Conservation (phyloP, 2,113 vertebrate genomes). For the Ceyx melanurus region DNA sequence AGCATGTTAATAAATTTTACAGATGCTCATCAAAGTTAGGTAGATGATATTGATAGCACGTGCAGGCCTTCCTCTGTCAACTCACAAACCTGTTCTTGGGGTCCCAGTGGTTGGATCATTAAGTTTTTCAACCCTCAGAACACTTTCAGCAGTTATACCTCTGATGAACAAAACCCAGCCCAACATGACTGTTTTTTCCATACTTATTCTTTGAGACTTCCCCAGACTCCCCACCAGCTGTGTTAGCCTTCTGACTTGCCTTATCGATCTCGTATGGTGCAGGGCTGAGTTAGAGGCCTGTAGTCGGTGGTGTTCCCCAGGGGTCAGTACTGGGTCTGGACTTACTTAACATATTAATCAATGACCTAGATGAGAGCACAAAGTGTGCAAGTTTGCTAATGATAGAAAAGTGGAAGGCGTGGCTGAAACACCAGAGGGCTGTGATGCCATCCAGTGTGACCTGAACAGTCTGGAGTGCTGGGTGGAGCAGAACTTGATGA, state of each 20-base stretch:
- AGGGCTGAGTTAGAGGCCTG: too few relatives aligned
- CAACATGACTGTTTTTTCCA: neutral
- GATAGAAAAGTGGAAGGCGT: too few relatives aligned
- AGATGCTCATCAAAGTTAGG: neutral
- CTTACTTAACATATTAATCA: too few relatives aligned
- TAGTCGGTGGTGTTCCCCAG: too few relatives aligned
- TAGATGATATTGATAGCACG: neutral
- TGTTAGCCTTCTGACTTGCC: rapidly evolving
- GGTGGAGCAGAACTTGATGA: too few relatives aligned
- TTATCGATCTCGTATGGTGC: neutral
- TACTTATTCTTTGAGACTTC: neutral
- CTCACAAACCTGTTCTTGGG: neutral
- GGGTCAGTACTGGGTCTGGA: too few relatives aligned
- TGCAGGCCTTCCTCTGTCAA: neutral
- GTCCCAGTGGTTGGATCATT: neutral
- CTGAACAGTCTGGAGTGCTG: too few relatives aligned
- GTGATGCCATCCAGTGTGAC: too few relatives aligned
- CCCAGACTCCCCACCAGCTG: neutral
- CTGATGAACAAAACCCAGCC: neutral
- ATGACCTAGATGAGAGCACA: too few relatives aligned
- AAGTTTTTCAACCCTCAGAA: neutral
- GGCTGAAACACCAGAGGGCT: too few relatives aligned
- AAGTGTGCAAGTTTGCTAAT: too few relatives aligned
- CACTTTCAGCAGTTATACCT: neutral
- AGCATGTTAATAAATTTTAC: neutral